Evolutionary conservation across 2,797 vertebrate species (phyloP).

Genomic region (Typhlichthys subterraneus): DNA sequence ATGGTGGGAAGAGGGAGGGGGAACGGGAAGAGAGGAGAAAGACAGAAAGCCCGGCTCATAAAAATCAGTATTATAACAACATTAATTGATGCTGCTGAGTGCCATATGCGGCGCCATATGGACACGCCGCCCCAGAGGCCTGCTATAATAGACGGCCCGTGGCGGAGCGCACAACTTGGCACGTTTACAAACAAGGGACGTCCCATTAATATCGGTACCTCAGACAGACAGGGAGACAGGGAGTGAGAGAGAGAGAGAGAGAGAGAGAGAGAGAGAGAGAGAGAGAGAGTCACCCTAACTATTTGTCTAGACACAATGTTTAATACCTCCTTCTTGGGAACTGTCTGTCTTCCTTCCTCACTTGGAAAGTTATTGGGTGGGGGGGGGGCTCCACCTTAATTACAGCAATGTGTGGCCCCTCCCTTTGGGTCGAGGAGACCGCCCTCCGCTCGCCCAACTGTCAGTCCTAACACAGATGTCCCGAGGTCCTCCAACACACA

Average conservation of each 20-base stretch:
- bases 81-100: slow-evolving; percentile 87
- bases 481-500: slow-evolving; percentile 12
- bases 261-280: slow-evolving; percentile 12
- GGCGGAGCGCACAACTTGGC: slow-evolving; percentile 81
- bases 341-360: slow-evolving; percentile 4
- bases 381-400: slow-evolving; percentile 49
- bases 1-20: not conserved
- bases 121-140: slow-evolving; percentile 79
- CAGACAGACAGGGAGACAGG: slow-evolving; percentile 63
- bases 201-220: slow-evolving; percentile 80
- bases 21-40: slow-evolving; percentile 12
- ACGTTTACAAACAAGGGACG: slow-evolving; percentile 84
- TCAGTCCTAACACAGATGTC: slow-evolving; percentile 60
- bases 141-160: slow-evolving; percentile 82
- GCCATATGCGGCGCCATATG: slow-evolving; percentile 84
- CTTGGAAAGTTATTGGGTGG: not conserved
- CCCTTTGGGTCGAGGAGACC: slow-evolving; percentile 52
- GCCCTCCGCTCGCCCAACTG: slow-evolving; percentile 60
- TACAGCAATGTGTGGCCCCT: slow-evolving; percentile 64
- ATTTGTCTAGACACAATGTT: not conserved
- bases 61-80: slow-evolving; percentile 84
- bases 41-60: slow-evolving; percentile 69
- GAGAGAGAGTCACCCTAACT: slow-evolving; percentile 12
- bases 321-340: not conserved
- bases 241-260: slow-evolving; percentile 33